Conservation (phyloP, 2,113 vertebrate species). For the Heterotilapia buettikoferi region DNA sequence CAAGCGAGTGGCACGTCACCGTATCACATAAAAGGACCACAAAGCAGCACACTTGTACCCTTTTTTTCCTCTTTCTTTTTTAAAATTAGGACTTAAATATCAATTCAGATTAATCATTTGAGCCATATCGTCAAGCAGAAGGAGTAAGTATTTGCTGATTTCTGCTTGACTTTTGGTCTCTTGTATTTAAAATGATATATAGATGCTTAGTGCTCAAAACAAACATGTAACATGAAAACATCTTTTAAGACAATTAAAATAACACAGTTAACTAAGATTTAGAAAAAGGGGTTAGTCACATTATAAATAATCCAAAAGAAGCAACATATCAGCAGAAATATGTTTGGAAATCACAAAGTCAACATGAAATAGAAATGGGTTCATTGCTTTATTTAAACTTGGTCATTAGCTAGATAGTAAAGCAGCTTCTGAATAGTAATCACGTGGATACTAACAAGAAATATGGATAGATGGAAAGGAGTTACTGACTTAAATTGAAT, state of each 20-base stretch:
- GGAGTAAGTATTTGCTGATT: neutral
- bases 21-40: neutral
- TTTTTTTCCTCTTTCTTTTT: neutral
- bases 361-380: neutral
- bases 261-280: neutral
- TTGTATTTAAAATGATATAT: neutral
- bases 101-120: neutral
- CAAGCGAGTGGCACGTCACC: neutral
- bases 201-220: neutral
- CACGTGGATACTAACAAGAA: neutral
- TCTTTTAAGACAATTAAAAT: neutral
- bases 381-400: neutral
- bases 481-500: neutral
- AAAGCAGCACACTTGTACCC: neutral
- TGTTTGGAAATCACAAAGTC: neutral
- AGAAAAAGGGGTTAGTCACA: neutral
- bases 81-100: neutral
- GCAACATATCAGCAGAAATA: neutral
- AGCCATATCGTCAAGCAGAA: neutral
- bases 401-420: neutral
- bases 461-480: neutral
- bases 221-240: neutral
- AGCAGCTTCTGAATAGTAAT: rapidly evolving
- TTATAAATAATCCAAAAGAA: neutral
- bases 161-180: neutral